phyloP scores from a whole-genome alignment of 2,113 vertebrate species.

The Pomatostomus ruficeps region DNA sequence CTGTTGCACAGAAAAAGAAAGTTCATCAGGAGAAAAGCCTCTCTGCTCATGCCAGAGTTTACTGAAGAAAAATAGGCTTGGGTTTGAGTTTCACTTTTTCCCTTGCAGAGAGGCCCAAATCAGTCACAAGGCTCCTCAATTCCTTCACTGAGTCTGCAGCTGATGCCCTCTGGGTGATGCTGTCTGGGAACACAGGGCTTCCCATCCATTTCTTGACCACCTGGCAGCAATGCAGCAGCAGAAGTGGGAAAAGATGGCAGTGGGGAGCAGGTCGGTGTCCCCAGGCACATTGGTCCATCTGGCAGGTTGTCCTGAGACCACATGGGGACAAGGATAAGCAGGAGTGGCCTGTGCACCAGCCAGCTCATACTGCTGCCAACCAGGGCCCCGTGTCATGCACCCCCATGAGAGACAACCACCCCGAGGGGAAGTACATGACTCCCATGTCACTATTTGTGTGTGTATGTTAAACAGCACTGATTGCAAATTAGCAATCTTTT shows the following conservation, averaged over 20 bases:
- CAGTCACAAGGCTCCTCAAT: neutral
- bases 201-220: neutral
- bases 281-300: fast-evolving
- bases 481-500: neutral
- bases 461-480: neutral
- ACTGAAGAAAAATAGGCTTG: neutral
- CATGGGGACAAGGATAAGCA: neutral
- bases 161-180: neutral
- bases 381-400: fast-evolving
- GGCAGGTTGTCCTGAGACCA: neutral
- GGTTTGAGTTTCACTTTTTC: neutral
- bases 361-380: neutral
- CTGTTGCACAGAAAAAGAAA: neutral
- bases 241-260: neutral
- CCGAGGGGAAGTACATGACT: fast-evolving
- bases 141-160: neutral
- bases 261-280: neutral
- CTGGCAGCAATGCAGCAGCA: neutral
- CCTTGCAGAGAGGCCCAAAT: neutral
- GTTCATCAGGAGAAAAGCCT: neutral
- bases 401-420: neutral
- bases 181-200: neutral
- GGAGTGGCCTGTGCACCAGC: neutral
- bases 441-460: fast-evolving
- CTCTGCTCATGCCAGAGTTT: neutral